Evolutionary conservation across 2,113 vertebrate genomes (phyloP).

Genomic region (Labeo rohita): DNA sequence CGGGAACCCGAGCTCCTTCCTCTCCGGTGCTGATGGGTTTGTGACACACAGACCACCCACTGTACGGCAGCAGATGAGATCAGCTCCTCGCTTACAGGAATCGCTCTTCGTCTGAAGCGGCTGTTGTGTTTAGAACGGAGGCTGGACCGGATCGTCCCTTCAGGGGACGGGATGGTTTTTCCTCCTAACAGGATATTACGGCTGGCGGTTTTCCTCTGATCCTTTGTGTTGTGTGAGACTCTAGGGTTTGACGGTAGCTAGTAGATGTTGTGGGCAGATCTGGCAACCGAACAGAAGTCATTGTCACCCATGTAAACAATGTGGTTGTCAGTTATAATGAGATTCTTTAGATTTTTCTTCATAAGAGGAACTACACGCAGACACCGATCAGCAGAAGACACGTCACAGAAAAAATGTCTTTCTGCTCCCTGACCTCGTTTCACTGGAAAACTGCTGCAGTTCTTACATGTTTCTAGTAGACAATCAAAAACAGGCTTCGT

Average conservation of each 20-base stretch:
- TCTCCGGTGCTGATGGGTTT: no score
- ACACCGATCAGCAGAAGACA: neutral
- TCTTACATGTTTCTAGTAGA: neutral
- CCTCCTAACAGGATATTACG: slow-evolving; percentile 24
- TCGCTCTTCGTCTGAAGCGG: neutral
- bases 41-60: neutral
- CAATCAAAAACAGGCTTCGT: neutral
- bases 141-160: neutral
- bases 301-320: neutral
- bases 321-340: neutral
- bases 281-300: neutral
- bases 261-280: neutral
- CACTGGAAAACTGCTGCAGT: neutral
- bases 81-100: neutral
- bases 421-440: neutral
- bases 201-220: neutral
- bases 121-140: neutral
- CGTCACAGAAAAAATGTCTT: neutral
- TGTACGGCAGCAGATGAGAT: neutral
- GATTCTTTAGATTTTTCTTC: neutral
- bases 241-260: no score
- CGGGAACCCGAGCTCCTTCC: no score
- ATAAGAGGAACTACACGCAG: neutral
- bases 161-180: neutral
- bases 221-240: neutral